Conservation (phyloP, 1,140 invertebrate genomes). For the Onthophagus taurus region DNA sequence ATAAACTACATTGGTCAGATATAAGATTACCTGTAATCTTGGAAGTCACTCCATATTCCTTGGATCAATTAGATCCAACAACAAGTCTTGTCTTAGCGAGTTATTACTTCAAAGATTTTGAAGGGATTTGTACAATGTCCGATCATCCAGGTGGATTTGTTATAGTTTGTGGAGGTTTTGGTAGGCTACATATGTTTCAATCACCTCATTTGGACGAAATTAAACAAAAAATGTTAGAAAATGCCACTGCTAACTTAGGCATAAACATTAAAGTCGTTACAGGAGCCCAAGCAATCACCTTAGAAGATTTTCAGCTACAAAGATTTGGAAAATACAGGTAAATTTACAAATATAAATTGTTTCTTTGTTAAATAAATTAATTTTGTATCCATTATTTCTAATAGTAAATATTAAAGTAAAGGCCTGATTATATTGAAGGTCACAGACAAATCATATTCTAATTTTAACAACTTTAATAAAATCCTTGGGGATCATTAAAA, state of each 20-base stretch:
- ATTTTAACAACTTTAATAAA: too few relatives aligned
- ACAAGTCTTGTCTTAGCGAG: constrained; percentile 70
- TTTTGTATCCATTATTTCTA: too few relatives aligned
- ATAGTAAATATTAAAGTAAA: too few relatives aligned
- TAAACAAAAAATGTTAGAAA: constrained; percentile 74
- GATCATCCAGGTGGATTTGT: constrained; percentile 66
- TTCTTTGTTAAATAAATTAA: too few relatives aligned
- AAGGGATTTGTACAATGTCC: constrained; percentile 58
- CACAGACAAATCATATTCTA: too few relatives aligned
- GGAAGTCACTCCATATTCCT: constrained; percentile 78
- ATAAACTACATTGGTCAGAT: constrained; percentile 94
- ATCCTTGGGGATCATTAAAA: too few relatives aligned
- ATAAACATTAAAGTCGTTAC: constrained; percentile 75
- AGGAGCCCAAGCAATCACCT: constrained; percentile 68
- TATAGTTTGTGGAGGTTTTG: constrained; percentile 78
- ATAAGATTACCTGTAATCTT: constrained; percentile 76
- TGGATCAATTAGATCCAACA: constrained; percentile 84
- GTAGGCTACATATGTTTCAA: constrained; percentile 82
- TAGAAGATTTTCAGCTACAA: constrained; percentile 76
- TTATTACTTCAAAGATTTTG: constrained; percentile 91
- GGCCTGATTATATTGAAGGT: too few relatives aligned
- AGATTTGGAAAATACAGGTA: constrained; percentile 88
- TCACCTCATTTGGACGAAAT: constrained; percentile 75
- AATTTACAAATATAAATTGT: too few relatives aligned
- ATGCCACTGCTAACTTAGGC: constrained; percentile 68